A percentile compares a stretch with the other conserved stretches of the same genome.
Conservation (phyloP, 2,113 vertebrate species). For the Rhynchopsitta pachyrhyncha region DNA sequence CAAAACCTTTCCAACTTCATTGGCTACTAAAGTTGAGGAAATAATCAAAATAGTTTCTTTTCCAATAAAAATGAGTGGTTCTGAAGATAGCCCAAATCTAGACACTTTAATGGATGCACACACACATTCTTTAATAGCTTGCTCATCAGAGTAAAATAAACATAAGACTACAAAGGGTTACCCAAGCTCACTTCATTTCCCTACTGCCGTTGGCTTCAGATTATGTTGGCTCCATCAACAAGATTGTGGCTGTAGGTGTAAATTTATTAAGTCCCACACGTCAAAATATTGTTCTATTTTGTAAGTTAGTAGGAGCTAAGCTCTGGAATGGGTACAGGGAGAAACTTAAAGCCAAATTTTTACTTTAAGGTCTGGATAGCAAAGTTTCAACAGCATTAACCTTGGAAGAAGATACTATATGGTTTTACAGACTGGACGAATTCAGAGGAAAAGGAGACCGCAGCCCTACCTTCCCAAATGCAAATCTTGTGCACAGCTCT, state of each 20-base stretch:
- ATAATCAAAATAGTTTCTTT: conserved; percentile 21
- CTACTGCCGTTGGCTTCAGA: neutral
- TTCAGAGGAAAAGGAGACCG: neutral
- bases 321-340: neutral
- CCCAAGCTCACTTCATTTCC: neutral
- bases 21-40: conserved; percentile 40
- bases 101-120: conserved; percentile 15
- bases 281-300: conserved; percentile 38
- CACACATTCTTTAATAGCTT: conserved; percentile 30
- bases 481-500: neutral
- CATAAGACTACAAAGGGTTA: conserved; percentile 12
- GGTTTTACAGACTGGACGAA: neutral
- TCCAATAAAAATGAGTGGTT: conserved; percentile 56
- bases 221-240: conserved; percentile 37
- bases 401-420: neutral
- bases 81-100: conserved; percentile 14
- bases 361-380: neutral
- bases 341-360: neutral
- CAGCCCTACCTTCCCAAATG: neutral
- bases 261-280: conserved; percentile 30
- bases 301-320: neutral
- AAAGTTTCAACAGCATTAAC: neutral
- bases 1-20: neutral
- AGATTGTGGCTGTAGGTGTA: neutral
- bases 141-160: conserved; percentile 21